These are phyloP conservation scores for Ammospiza nelsoni DNA, from an alignment of 2,113 vertebrate species.

Conservation along the genomic window DNA sequence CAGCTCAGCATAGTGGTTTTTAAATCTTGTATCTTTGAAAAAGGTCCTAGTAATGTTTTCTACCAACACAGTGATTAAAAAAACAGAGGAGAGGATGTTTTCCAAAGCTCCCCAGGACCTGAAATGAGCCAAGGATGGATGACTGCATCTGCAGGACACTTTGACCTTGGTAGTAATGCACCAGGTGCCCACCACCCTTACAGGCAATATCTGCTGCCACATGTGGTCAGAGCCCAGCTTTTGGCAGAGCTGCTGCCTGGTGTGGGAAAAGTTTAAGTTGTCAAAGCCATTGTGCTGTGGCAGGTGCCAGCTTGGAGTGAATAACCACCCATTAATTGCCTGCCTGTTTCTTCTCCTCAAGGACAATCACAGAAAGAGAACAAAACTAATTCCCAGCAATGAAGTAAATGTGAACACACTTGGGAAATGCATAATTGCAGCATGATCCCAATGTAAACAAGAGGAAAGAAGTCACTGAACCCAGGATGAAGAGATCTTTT, in stretches of 20 bases:
- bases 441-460: background rate
- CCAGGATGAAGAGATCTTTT: background rate
- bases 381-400: background rate
- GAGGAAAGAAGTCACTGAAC: background rate
- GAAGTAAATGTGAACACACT: background rate
- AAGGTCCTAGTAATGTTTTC: background rate
- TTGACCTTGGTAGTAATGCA: rapidly evolving
- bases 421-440: background rate
- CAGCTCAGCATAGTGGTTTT: background rate
- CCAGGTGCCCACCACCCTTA: rapidly evolving
- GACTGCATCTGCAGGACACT: background rate
- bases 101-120: background rate
- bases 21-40: background rate
- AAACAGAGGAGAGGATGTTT: background rate
- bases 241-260: background rate
- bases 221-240: background rate
- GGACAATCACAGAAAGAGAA: background rate
- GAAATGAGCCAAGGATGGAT: background rate
- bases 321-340: background rate
- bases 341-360: background rate
- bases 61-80: background rate
- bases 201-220: background rate
- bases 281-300: background rate
- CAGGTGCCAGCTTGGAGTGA: background rate
- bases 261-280: background rate